Conservation (phyloP, 2,888 invertebrate genomes). For the Apamea crenata region DNA sequence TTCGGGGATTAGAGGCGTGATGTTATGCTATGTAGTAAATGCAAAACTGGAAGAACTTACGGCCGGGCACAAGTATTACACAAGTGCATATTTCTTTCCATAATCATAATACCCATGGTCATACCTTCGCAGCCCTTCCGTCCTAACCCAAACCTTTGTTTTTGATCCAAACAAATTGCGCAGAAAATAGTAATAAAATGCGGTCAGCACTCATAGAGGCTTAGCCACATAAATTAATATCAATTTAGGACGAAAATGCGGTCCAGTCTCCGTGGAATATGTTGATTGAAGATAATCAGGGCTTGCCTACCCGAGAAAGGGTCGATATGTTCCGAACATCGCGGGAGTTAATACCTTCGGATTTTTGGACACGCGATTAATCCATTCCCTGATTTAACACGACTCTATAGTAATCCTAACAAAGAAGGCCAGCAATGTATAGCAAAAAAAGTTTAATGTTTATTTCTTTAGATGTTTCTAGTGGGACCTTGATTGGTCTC, state of each 20-base stretch:
- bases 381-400: constrained; percentile 15
- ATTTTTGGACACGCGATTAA: constrained; percentile 35
- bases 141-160: constrained; percentile 22
- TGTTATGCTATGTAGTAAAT: not conserved
- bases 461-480: constrained; percentile 16
- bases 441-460: not conserved
- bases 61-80: not conserved
- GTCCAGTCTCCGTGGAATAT: constrained; percentile 63
- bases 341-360: constrained; percentile 18
- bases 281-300: constrained; percentile 66
- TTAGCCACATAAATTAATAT: constrained; percentile 64
- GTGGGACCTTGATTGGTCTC: constrained; percentile 26
- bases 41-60: not conserved
- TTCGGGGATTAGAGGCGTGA: not conserved
- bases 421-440: constrained; percentile 10
- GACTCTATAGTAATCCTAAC: not conserved
- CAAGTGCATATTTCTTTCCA: not conserved
- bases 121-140: not conserved
- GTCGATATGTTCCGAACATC: constrained; percentile 29
- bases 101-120: not conserved
- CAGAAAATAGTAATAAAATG: constrained; percentile 45
- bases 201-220: constrained; percentile 41
- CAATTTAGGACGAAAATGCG: constrained; percentile 63
- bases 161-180: constrained; percentile 23
- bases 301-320: constrained; percentile 48